A percentile compares a stretch with the other conserved stretches of the same genome.
Evolutionary conservation across 2,888 invertebrate genomes (phyloP).

Genomic region (Ceriagrion tenellum): DNA sequence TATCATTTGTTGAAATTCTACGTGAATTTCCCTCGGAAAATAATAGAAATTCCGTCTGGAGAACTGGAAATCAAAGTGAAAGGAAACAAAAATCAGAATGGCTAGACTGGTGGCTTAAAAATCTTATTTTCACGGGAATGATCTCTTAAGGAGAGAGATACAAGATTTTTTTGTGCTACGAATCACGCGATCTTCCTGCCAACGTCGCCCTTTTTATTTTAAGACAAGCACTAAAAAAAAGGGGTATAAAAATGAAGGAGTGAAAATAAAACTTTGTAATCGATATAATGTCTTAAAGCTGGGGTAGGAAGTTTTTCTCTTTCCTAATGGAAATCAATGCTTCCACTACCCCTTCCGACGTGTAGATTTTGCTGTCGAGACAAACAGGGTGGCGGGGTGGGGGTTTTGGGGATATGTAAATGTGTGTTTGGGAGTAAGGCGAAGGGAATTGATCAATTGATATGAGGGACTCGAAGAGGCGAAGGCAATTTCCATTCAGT

Average conservation of each 20-base stretch:
- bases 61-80: no score
- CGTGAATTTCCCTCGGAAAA: no score
- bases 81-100: no score
- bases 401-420: neutral
- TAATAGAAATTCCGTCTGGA: no score
- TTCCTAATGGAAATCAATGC: constrained; percentile 14
- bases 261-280: neutral
- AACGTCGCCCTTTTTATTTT: neutral
- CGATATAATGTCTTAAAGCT: neutral
- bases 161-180: neutral
- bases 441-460: neutral
- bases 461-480: neutral
- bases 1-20: no score
- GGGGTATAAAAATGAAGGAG: neutral
- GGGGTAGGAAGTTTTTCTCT: neutral
- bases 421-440: neutral
- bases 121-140: neutral
- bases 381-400: no score
- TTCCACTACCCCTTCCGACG: neutral
- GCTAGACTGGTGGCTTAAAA: no score
- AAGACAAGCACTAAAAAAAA: neutral
- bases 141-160: neutral
- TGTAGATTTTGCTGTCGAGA: neutral
- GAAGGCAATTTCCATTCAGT: neutral
- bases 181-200: neutral